Evolutionary conservation across 2,888 invertebrate genomes (phyloP), one percentile per base, ranked within the genome.

Genomic region (Erpobdella octoculata): DNA sequence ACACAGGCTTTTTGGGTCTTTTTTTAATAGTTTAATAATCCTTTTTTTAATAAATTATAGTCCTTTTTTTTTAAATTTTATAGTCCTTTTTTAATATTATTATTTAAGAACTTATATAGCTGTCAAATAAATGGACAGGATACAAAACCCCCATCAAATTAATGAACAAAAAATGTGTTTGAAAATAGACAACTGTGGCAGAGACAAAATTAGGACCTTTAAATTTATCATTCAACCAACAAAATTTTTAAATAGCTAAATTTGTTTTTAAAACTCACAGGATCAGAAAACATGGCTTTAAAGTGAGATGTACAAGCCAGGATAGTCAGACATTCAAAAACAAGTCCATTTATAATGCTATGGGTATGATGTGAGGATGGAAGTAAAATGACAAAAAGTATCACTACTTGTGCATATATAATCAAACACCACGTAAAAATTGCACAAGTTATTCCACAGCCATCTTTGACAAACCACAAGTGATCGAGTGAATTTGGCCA

Each of bases 331-430:
- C 88, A 87, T 80, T 92, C 91, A 84, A 92, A 93, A 69, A 89
- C 82, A 41, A 91, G 85, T 3, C 89, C 89, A 83, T 92, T 89
- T 75, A 91, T 74, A 65, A 79, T 73, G 69, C 78, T 79, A 75
- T 79, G 80, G 37, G 77, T 73, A 77, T 87, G 87, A 88, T 90
- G 89, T 77, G 87, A 87, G 77, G 90, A 89, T 75, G 91, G 84
- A 75, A 91, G 87, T 76, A 93, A 88, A 59, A 92, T 91, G 81
- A 89, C 86, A 78, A 90, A 79, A 74, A 80, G 87, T 73, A 92
- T 89, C 73, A 91, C 92, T 85, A 91, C 93, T 83, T 92, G 91
- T 25, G 92, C 91, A 82, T 92, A 93, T 78, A 90, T 86, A 65
- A 93, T 87, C 68, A 91, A 89, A 69, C 87, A 82, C 84, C 92